Percentiles rank a stretch among this genome's conserved stretches.
These are phyloP conservation scores for Pseudorhombus dupliciocellatus DNA, from an alignment of 2,113 vertebrate species.

Conservation along the genomic window DNA sequence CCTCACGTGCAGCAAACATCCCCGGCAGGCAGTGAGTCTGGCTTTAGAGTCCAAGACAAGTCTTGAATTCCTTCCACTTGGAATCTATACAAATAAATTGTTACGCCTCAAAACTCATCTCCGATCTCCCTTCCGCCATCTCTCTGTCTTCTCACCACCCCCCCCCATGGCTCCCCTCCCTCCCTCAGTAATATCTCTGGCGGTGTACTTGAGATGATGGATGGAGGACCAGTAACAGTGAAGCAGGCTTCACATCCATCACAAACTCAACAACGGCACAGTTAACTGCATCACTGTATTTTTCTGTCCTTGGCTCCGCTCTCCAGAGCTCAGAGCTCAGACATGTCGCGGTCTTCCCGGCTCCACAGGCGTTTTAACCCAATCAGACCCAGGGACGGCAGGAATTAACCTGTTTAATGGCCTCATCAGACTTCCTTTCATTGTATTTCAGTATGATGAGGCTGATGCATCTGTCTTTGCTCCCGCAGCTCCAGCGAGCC, in stretches of 20 bases:
- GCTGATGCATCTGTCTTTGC: background rate
- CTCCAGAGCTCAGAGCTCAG: slow-evolving; percentile 44
- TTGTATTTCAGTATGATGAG: background rate
- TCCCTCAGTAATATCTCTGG: slow-evolving; percentile 62
- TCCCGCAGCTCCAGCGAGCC: slow-evolving; percentile 24
- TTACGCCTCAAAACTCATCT: background rate
- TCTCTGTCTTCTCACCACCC: slow-evolving; percentile 21
- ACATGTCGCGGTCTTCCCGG: slow-evolving; percentile 8
- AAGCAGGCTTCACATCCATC: slow-evolving; percentile 67
- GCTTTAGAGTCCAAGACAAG: slow-evolving; percentile 4
- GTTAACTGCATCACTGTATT: slow-evolving; percentile 56
- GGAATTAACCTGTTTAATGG: background rate
- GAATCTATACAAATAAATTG: background rate
- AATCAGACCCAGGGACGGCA: slow-evolving; percentile 6
- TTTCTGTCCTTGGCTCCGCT: slow-evolving; percentile 5
- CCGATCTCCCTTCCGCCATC: slow-evolving; percentile 19
- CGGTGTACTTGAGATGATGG: slow-evolving; percentile 66
- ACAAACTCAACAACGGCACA: slow-evolving; percentile 64
- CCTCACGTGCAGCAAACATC: slow-evolving; percentile 24
- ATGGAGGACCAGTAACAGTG: slow-evolving; percentile 51
- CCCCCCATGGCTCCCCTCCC: slow-evolving; percentile 32
- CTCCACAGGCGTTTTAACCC: slow-evolving; percentile 10
- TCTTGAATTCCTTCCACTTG: background rate
- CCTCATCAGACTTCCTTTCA: background rate
- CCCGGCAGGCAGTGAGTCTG: slow-evolving; percentile 18